Conservation (phyloP, 2,888 invertebrate species). For the Amphipoea oculea region DNA sequence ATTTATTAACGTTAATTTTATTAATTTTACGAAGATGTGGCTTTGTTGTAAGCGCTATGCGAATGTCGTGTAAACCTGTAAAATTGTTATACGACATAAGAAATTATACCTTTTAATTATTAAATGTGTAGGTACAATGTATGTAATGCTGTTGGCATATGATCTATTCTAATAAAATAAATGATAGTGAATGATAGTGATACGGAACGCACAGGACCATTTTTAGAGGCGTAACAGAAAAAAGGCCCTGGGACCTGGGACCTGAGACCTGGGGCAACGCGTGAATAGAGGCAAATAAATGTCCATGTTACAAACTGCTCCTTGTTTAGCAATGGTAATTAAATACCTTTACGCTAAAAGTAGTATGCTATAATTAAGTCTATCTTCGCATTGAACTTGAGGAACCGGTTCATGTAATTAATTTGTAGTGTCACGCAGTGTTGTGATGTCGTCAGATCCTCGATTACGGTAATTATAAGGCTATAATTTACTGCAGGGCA, state of each 20-base stretch:
- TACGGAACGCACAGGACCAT: neutral
- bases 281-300: slow-evolving; percentile 1
- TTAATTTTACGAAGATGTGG: too few species aligned
- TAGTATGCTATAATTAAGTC: neutral
- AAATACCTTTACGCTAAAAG: neutral
- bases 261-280: neutral
- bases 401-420: slow-evolving; percentile 32
- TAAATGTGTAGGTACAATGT: neutral
- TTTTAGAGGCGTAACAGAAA: too few species aligned
- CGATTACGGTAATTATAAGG: neutral
- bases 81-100: neutral
- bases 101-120: neutral
- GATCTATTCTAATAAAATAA: neutral
- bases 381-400: slow-evolving; percentile 45
- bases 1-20: too few species aligned
- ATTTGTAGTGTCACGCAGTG: slow-evolving; percentile 1
- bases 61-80: too few species aligned
- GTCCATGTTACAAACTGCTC: neutral
- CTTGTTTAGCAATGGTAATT: slow-evolving; percentile 23
- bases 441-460: neutral
- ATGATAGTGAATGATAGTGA: neutral
- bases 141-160: neutral
- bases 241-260: neutral
- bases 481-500: neutral
- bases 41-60: too few species aligned